These are phyloP conservation scores for Tortricodes alternella DNA, from an alignment of 2,888 invertebrate species.

Conservation along the genomic window DNA sequence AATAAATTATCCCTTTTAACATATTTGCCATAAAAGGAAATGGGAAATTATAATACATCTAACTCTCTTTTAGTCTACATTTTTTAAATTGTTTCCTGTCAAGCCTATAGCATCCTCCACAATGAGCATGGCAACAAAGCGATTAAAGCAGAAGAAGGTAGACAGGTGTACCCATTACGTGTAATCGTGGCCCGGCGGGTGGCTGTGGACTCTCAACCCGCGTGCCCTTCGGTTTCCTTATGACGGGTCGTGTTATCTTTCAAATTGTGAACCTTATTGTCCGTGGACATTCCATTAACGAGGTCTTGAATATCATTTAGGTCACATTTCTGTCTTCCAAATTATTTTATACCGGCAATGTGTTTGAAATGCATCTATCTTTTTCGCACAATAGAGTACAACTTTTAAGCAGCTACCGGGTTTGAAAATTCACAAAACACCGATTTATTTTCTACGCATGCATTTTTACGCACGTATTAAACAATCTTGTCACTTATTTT, in stretches of 20 bases:
- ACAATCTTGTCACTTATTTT: no score
- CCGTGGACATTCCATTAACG: conserved; percentile 36
- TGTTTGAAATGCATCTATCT: background rate
- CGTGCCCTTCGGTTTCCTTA: conserved; percentile 61
- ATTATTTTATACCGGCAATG: background rate
- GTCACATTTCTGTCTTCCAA: background rate
- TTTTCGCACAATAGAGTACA: no score
- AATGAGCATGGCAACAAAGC: background rate
- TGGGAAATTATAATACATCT: no score
- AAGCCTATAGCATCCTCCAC: background rate
- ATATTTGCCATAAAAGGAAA: no score
- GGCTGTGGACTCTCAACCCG: conserved; percentile 62
- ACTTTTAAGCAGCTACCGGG: no score
- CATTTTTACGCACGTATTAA: no score
- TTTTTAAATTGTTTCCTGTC: no score
- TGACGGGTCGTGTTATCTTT: conserved; percentile 54
- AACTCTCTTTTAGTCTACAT: no score
- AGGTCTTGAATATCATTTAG: conserved; percentile 1
- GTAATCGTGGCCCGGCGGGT: conserved; percentile 41
- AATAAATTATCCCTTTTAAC: no score
- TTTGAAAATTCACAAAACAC: no score
- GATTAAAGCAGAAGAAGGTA: background rate
- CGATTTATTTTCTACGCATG: no score
- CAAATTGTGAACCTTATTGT: conserved; percentile 32
- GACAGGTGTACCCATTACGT: conserved; percentile 25